phyloP scores from a whole-genome alignment of 2,797 vertebrate genomes.

The Muscicapa comitata region DNA sequence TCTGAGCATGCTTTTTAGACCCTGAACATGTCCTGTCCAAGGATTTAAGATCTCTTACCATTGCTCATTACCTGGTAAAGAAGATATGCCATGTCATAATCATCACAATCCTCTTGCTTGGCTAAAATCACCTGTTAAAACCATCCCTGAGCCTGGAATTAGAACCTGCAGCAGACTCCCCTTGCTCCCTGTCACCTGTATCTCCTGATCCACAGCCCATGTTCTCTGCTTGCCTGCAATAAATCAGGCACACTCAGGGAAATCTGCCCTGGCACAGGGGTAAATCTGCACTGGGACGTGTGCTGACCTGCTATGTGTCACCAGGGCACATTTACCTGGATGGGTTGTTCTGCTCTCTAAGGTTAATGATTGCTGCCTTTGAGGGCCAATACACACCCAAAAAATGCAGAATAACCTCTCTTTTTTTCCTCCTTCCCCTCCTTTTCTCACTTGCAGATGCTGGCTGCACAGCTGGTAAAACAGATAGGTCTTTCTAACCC shows the following conservation, averaged over 20 bases:
- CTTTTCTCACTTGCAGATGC: constrained; percentile 15
- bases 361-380: neutral
- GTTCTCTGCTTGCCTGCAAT: neutral
- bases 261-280: neutral
- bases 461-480: constrained; percentile 68
- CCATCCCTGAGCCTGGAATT: neutral
- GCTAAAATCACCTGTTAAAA: neutral
- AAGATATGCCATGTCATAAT: neutral
- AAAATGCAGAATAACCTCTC: neutral
- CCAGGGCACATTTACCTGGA: neutral
- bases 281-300: neutral
- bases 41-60: neutral
- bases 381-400: neutral
- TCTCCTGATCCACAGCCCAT: neutral
- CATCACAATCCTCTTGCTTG: neutral
- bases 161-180: neutral
- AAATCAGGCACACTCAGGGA: neutral
- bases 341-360: neutral
- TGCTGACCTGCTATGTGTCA: neutral
- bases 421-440: neutral
- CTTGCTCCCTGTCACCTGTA: neutral
- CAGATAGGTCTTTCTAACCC: constrained; percentile 73
- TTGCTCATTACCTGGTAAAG: neutral
- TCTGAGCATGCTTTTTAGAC: neutral
- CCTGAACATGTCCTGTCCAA: neutral